Conservation (phyloP, 2,113 vertebrate genomes). For the Leptobrachium leishanense region DNA sequence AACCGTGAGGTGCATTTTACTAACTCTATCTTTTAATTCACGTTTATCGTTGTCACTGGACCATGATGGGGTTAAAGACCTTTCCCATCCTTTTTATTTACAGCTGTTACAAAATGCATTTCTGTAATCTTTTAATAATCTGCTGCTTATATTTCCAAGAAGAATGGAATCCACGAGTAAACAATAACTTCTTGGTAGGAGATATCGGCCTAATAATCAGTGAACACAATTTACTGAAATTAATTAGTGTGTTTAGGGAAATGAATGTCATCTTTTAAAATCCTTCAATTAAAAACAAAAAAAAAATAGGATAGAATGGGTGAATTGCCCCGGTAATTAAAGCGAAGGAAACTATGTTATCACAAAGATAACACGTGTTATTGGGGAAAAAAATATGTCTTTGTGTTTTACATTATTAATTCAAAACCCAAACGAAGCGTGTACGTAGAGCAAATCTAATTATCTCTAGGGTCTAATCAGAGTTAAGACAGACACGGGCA, state of each 20-base stretch:
- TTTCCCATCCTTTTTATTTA: too few relatives aligned
- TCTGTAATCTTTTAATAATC: slow-evolving; percentile 18
- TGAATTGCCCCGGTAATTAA: slow-evolving; percentile 13
- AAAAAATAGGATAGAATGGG: too few relatives aligned
- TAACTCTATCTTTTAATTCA: too few relatives aligned
- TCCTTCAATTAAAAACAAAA: neutral
- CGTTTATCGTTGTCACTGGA: too few relatives aligned
- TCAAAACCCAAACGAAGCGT: slow-evolving; percentile 12
- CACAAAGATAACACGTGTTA: slow-evolving; percentile 46
- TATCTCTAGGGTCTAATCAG: slow-evolving; percentile 26
- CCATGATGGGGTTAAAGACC: neutral
- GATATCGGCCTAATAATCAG: neutral
- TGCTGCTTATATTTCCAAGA: neutral
- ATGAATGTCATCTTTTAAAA: slow-evolving; percentile 28
- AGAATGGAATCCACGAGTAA: slow-evolving; percentile 20
- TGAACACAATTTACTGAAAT: slow-evolving; percentile 18
- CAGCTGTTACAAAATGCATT: neutral
- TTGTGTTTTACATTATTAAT: slow-evolving; percentile 17
- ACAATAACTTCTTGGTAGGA: slow-evolving; percentile 2
- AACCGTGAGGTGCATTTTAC: too few relatives aligned
- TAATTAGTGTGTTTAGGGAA: slow-evolving; percentile 41
- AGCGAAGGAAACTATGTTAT: neutral
- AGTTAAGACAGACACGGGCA: neutral
- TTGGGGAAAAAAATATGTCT: neutral
- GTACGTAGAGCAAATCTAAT: slow-evolving; percentile 21